phyloP scores from a whole-genome alignment of 92 coral and sea anemone genomes.

The Epizoanthus scotinus region DNA sequence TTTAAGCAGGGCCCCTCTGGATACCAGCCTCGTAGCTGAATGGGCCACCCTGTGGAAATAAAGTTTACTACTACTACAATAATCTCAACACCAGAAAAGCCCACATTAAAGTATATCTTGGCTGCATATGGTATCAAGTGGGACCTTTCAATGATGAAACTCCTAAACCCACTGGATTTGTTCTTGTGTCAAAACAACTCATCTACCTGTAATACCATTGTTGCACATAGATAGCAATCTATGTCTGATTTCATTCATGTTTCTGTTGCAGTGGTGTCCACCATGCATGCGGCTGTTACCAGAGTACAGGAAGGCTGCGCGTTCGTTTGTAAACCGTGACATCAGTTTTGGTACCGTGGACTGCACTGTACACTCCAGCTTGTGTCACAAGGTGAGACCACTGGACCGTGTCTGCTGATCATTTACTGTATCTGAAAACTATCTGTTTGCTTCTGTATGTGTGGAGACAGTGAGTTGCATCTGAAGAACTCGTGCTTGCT shows the following conservation, averaged over 20 bases:
- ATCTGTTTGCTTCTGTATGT: too few species aligned
- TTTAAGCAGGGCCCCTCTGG: too few species aligned
- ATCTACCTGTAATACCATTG: neutral
- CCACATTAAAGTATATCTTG: neutral
- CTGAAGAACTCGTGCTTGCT: neutral
- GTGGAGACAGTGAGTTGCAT: neutral
- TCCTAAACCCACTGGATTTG: neutral
- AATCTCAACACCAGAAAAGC: too few species aligned
- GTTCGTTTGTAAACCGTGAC: constrained; percentile 69
- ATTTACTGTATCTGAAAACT: too few species aligned
- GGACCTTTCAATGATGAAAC: neutral
- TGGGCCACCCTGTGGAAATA: too few species aligned
- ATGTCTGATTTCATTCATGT: neutral
- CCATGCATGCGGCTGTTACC: constrained; percentile 96
- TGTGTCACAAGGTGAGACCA: constrained; percentile 84
- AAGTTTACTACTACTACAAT: too few species aligned
- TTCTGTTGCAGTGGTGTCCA: constrained; percentile 89
- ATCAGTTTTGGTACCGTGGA: constrained; percentile 98
- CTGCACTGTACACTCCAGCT: constrained; percentile 83
- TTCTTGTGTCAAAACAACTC: too few species aligned
- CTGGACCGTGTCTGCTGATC: too few species aligned
- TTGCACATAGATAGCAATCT: neutral
- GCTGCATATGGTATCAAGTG: neutral
- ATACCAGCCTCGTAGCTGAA: too few species aligned
- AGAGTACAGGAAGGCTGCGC: constrained; percentile 95